Evolutionary conservation across 1,140 invertebrate genomes (phyloP), one percentile per base, ranked within the genome.

Genomic region (Drosophila suzukii): DNA sequence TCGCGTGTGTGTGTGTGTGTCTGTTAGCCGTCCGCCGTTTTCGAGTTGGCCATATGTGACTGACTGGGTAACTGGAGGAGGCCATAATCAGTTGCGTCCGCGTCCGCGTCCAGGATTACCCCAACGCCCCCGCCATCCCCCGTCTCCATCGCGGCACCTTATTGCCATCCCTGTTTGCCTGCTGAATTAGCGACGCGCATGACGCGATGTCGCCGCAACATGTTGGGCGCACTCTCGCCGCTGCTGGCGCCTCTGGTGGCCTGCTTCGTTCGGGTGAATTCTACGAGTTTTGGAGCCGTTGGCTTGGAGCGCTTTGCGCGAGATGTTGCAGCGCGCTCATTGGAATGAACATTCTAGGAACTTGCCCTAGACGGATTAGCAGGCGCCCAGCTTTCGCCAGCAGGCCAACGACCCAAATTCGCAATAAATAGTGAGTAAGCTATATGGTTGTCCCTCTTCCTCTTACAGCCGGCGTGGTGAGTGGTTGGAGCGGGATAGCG

Each of bases 301-400:
- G 61, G 54, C 54, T 78, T 76, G 77, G 51, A 62, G 58, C 65
- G 76, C 60, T 67, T 75, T 76, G 27, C 68, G 54, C 68, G 76
- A 63, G 66, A 84, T 80, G 81, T 85, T 83, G 80, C 80, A 77
- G 77, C 55, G 43, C 68, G 75, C 79, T 80, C 74, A 88, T 88
- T 88, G 83, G 83, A 88, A 88, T 89, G 83, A 91, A 90, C 90
- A 91, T 91, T 91, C 90, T 91, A 91, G 90, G 90, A 91, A 91
- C 90, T 90, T 91, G 86, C 90, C 77, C 85, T 91, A 91, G 90
- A 91, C 76, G 81, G 63, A 51, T 32, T 39, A 91, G 12, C 75
- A 91, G 90, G 90, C 80, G 75, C 56, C 11, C 90, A 91, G 75
- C 51, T 77, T 54, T 3, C 13, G 13, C 7, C 38, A 55, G 54